Conservation (phyloP, 2,888 invertebrate species). For the Philonicus albiceps region DNA sequence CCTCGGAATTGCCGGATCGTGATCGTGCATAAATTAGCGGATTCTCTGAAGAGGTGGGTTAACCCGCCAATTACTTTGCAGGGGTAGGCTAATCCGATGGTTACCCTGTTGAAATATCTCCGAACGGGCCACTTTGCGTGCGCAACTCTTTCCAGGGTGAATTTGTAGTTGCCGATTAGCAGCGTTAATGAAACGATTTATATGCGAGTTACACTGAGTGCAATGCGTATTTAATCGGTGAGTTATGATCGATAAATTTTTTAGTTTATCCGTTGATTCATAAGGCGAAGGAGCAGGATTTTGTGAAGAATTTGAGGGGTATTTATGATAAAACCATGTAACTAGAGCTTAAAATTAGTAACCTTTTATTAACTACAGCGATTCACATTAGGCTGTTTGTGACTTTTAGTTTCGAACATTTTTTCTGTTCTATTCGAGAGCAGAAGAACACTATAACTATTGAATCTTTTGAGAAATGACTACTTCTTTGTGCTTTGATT, state of each 20-base stretch:
- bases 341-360: neutral
- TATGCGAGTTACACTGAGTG: neutral
- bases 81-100: neutral
- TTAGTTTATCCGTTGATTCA: neutral
- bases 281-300: neutral
- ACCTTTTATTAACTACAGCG: neutral
- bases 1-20: constrained; percentile 45
- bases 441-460: too few species aligned
- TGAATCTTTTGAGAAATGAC: too few species aligned
- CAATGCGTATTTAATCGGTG: neutral
- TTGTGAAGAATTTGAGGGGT: neutral
- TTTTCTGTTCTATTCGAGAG: too few species aligned
- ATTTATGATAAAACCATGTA: neutral
- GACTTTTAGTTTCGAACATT: neutral
- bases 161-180: neutral
- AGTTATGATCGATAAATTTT: neutral
- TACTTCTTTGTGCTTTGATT: too few species aligned
- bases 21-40: constrained; percentile 44
- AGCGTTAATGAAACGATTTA: constrained; percentile 16
- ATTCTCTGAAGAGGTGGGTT: neutral
- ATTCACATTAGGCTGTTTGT: neutral
- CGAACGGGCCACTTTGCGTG: constrained; percentile 13
- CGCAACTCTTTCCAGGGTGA: neutral
- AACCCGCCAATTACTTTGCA: neutral
- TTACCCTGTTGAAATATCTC: constrained; percentile 1